A percentile compares a stretch with the other conserved stretches of the same genome.
Evolutionary conservation across 1,140 invertebrate species (phyloP).

Genomic region (Frieseomelitta varia): DNA sequence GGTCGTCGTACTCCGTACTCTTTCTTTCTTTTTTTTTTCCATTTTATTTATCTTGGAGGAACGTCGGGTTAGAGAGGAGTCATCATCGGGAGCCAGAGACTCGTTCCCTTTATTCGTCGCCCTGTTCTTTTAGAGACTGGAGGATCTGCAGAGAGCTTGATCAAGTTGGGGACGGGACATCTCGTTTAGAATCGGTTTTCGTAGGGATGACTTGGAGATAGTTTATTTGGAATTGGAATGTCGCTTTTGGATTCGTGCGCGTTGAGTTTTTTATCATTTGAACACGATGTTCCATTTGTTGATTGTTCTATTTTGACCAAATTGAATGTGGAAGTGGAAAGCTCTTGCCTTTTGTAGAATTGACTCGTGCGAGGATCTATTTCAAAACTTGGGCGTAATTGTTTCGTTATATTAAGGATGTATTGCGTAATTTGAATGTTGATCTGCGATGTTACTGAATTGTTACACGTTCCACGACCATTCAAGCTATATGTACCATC

Average conservation of each 20-base stretch:
- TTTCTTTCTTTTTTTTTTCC: not conserved
- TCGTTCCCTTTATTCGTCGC: constrained; percentile 16
- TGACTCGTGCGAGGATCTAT: too few species aligned
- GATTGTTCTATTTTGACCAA: not conserved
- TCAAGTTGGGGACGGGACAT: not conserved
- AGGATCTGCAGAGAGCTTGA: not conserved
- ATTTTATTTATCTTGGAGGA: constrained; percentile 7
- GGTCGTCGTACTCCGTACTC: not conserved
- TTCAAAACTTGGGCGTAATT: too few species aligned
- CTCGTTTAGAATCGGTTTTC: not conserved
- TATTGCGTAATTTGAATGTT: too few species aligned
- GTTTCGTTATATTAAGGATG: too few species aligned
- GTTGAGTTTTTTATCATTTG: too few species aligned
- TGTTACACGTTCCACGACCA: too few species aligned
- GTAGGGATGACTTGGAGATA: not conserved
- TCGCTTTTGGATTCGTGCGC: not conserved
- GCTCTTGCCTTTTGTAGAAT: too few species aligned
- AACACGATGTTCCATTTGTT: not conserved
- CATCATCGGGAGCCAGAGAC: constrained; percentile 1
- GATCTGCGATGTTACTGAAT: too few species aligned
- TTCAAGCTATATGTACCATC: too few species aligned
- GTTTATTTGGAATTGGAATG: not conserved
- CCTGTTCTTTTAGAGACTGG: not conserved
- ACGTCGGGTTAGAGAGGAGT: not conserved
- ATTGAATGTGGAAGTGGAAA: too few species aligned